Evolutionary conservation across 2,888 invertebrate species (phyloP), one percentile per base, ranked within the genome.

Genomic region (Drosophila hawaiiensis): DNA sequence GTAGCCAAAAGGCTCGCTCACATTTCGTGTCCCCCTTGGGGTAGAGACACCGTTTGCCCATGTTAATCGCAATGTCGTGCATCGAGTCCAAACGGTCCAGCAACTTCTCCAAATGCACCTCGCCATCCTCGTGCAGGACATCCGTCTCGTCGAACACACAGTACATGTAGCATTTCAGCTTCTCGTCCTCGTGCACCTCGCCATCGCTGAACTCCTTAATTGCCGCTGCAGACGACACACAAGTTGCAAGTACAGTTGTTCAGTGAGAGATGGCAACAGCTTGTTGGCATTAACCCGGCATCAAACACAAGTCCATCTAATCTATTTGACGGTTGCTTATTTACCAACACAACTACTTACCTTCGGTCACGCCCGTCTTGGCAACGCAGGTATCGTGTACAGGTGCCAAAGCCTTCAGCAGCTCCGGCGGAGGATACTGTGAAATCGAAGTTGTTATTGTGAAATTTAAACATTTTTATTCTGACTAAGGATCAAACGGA

Each of bases 201-300:
- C 93, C 93, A 56, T 93, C 93, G 76, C 93, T 93, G 68, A 93
- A 93, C 77, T 93, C 92, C 83, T 92, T 93, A 73, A 93, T 93
- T 69, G 93, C 91, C 68, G 82, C 93, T 93, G 73, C n/a, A 90
- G 49, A 68, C 29, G 19, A 39, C 14, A 39, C 56, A n/a, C 39
- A 56, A 56, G 39, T 9, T 29, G 14, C 28, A 56, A 69, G 63
- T 65, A 22, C 10, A 54, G 19, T 55, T 37, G 29, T 47, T 56
- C 58, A 72, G 37, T 63, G 73, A 73, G 71, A 75, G 69, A 59
- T 78, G 73, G 31, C 62, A 71, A 59, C 54, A 50, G 66, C 65
- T 71, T 74, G 76, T 76, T 78, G 41, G 50, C 61, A 67, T 68
- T 66, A 63, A 49, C 35, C 41, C 61, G 22, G 29, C 61, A 62